phyloP scores from a whole-genome alignment of 2,888 invertebrate species.

The Zhengitettix transpicula region DNA sequence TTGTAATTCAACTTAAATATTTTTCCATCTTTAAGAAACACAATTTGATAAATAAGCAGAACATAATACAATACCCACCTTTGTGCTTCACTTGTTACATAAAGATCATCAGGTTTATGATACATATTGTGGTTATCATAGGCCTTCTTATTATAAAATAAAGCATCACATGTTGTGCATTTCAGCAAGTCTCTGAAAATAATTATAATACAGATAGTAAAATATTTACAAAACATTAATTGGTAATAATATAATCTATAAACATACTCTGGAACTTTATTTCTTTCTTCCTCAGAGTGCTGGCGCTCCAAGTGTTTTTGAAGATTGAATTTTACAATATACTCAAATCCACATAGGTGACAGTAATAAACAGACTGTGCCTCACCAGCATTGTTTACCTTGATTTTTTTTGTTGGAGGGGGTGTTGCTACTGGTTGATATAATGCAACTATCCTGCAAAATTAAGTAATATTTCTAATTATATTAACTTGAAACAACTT shows the following conservation, averaged over 20 bases:
- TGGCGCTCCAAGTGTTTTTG: conserved; percentile 38
- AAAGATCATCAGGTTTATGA: conserved; percentile 41
- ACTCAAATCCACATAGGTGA: conserved; percentile 46
- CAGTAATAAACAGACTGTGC: conserved; percentile 34
- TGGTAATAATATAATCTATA: background rate
- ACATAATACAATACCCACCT: conserved; percentile 17
- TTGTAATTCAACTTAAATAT: too few species aligned
- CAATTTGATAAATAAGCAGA: background rate
- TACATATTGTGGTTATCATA: conserved; percentile 44
- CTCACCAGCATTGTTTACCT: conserved; percentile 33
- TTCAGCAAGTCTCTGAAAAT: conserved; percentile 33
- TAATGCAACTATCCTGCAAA: conserved; percentile 25
- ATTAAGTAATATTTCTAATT: background rate
- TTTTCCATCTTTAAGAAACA: too few species aligned
- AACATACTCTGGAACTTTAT: conserved; percentile 17
- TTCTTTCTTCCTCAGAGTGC: conserved; percentile 35
- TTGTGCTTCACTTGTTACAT: conserved; percentile 39
- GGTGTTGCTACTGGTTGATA: conserved; percentile 31
- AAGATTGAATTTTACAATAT: conserved; percentile 47
- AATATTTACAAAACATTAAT: background rate
- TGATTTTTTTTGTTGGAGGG: conserved; percentile 35
- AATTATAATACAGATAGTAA: background rate
- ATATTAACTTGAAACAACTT: conserved; percentile 5
- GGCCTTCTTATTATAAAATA: conserved; percentile 45
- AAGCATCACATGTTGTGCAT: conserved; percentile 45